Evolutionary conservation across 1,140 invertebrate genomes (phyloP), one percentile per base, ranked within the genome.

Genomic region (Lineus longissimus): DNA sequence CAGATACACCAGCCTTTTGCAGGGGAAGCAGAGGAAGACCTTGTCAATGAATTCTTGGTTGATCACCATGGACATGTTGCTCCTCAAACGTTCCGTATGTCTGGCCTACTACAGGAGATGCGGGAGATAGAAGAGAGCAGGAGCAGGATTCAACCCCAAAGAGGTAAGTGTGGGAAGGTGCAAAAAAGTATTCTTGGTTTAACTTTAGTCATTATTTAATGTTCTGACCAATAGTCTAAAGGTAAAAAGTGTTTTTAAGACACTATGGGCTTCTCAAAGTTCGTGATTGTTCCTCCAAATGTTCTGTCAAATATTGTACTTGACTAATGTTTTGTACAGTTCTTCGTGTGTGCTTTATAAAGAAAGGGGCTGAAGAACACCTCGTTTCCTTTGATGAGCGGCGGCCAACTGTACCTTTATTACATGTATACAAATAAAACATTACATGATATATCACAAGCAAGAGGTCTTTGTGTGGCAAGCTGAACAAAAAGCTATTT

Each of bases 41-140:
- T 90, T 69, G 88, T 89, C 7, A 85, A 89, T 76, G 87, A 91
- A 77, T 91, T 90, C 79, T 76, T 90, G 58, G 85, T 86, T 63
- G 86, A 88, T 72, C 85, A 85, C 33, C 82, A 84, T 51, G 83
- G 64, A 59, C 74, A 71, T 30, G 73, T 78, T 70, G 81, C 78
- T 41, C 90, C 91, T 2, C 90, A 92, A 79, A 91, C 90, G 1
- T 93, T 93, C 77, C 85, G 87, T 72, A 91, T 91, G 89, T 87
- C 89, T 68, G 85, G 84, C 75, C 79, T 89, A 22, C 76, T 91
- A 70, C 85, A 88, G 70, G 88, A 90, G 78, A 90, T 91, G 83
- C 83, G 87, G 61, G 86, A 88, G 66, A 88, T 89, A 66, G 88
- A 89, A 67, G 74, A 77, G 43, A 58, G 73, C 7, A 72, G 76